These are phyloP conservation scores for Rhagium mordax DNA, from an alignment of 2,888 invertebrate species.

Conservation along the genomic window DNA sequence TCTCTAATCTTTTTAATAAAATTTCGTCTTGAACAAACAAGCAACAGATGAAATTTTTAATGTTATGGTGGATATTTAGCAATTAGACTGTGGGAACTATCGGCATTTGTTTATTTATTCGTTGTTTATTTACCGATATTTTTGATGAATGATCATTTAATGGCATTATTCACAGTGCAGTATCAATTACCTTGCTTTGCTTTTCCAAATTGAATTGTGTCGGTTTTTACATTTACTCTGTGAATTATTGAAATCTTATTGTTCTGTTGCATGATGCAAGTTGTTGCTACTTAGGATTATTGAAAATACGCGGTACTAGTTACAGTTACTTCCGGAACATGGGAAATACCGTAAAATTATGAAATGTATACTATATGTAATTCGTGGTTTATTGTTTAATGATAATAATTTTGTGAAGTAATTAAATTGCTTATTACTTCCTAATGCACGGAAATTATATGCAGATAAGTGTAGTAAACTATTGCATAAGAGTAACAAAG, in stretches of 20 bases:
- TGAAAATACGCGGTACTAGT: no score
- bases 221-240: not conserved
- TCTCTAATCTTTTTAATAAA: constrained; percentile 4
- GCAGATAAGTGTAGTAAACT: no score
- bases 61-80: not conserved
- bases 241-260: not conserved
- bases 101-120: not conserved
- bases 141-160: not conserved
- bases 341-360: no score
- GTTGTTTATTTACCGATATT: not conserved
- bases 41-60: not conserved
- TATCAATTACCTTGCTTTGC: not conserved
- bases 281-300: not conserved
- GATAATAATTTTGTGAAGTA: no score
- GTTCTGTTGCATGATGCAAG: not conserved
- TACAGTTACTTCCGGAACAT: no score
- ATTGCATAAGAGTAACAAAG: no score
- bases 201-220: not conserved
- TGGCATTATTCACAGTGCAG: not conserved
- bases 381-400: no score
- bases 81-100: constrained; percentile 13
- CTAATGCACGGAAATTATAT: no score
- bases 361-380: no score
- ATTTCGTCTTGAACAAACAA: constrained; percentile 2
- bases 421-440: no score